These are phyloP conservation scores for Polydrusus tereticollis DNA, from an alignment of 2,888 invertebrate species.

Conservation along the genomic window DNA sequence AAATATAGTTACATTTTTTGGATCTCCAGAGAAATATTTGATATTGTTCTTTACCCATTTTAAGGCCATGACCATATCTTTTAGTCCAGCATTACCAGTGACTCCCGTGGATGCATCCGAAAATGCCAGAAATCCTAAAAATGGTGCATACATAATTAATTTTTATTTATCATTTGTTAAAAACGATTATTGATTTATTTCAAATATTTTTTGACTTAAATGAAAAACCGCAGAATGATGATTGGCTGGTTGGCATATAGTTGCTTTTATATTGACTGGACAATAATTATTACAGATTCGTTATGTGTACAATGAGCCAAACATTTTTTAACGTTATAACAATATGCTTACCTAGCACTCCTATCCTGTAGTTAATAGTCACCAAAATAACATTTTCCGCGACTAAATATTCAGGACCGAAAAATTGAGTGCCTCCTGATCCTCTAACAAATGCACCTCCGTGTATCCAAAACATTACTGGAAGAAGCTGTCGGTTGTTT, in stretches of 20 bases:
- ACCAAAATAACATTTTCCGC: constrained; percentile 63
- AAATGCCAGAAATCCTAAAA: constrained; percentile 68
- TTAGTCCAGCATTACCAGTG: constrained; percentile 71
- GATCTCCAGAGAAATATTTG: constrained; percentile 68
- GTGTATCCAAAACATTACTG: constrained; percentile 67
- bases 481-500: constrained; percentile 35
- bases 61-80: constrained; percentile 69
- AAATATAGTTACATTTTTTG: constrained; percentile 70
- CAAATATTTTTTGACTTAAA: no score
- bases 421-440: constrained; percentile 59
- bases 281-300: no score
- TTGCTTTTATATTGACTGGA: no score
- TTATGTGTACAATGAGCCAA: neutral
- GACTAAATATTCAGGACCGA: constrained; percentile 64
- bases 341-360: constrained; percentile 60
- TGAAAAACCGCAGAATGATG: no score
- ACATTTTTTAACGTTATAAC: neutral
- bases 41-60: constrained; percentile 70
- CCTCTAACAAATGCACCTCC: constrained; percentile 65
- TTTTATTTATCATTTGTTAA: neutral
- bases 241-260: no score
- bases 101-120: constrained; percentile 67
- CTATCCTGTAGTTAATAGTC: constrained; percentile 63
- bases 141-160: neutral
- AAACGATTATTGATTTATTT: no score